Percentiles rank a stretch among this genome's conserved stretches.
Evolutionary conservation across 2,888 invertebrate genomes (phyloP).

Genomic region (Cryptus armator): DNA sequence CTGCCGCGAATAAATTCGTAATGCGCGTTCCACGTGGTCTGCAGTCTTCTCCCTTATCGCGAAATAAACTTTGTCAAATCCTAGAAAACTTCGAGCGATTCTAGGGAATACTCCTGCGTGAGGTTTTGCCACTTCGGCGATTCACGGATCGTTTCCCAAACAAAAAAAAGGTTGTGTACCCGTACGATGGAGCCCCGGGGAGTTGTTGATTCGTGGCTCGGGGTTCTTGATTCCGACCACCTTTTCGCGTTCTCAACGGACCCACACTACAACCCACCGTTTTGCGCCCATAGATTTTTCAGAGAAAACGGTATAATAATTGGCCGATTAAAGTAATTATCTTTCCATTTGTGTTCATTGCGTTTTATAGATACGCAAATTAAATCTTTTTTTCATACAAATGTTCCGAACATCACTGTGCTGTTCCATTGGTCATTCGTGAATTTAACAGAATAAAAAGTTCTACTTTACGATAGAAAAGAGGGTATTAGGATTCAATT

Average conservation of each 20-base stretch:
- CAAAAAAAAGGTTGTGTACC: not conserved
- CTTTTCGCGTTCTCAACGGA: too few relatives aligned
- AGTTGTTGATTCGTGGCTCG: constrained; percentile 73
- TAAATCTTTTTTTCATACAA: not conserved
- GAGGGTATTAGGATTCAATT: not conserved
- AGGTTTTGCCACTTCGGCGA: not conserved
- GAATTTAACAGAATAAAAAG: not conserved
- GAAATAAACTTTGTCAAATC: constrained; percentile 10
- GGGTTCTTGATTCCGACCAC: constrained; percentile 65
- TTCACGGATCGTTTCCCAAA: not conserved
- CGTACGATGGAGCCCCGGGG: constrained; percentile 3
- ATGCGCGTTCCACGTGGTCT: constrained; percentile 23
- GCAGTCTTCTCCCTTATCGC: constrained; percentile 11
- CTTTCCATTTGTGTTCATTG: not conserved
- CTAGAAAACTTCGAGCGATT: not conserved
- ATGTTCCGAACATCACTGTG: not conserved
- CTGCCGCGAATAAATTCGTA: constrained; percentile 32
- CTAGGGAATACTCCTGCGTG: not conserved
- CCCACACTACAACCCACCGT: too few relatives aligned
- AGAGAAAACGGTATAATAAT: not conserved
- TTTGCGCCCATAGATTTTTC: too few relatives aligned
- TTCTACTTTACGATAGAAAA: not conserved
- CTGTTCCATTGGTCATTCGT: not conserved
- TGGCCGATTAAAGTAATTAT: not conserved
- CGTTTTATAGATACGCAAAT: not conserved